Base-by-base conservation (phyloP, 2,888 invertebrate species). In the Lingula anatina region DNA sequence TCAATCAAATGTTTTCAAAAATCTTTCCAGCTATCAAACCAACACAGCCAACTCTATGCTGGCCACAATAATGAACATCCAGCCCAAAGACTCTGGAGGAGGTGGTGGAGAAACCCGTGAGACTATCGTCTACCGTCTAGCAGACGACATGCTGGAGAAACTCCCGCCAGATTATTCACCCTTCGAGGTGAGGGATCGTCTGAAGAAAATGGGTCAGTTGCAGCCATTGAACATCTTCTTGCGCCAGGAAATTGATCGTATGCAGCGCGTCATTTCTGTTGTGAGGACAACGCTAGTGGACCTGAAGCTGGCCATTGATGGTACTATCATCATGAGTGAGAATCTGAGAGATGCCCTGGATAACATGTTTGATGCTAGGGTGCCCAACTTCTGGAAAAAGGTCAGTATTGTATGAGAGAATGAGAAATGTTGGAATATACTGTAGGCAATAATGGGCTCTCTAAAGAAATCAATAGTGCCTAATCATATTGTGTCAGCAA, bases 281-380 rank as follows among this genome's bases (percentile, higher is more conserved):
- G 92, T 93, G 0, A 81, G 86, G 45, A 83, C 83, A 1, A 94
- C 93, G 5, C 79, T 96, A 43, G 85, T 85, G 47, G 91, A 96
- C 78, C 81, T 96, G 44, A 92, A 93, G 75, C 81, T 95, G 55
- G 96, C 96, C 15, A 95, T 96, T 56, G 95, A 96, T 68, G 96
- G 96, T 28, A 95, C 94, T 0, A 95, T 96, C 62, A 88, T 96
- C 25, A 96, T 96, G 95, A 94, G 92, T 68, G 90, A 92, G 70
- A 86, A 84, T 23, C 81, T 96, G 27, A 82, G 90, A 53, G 88
- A 89, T 61, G 89, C 93, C 0, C 79, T 96, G 31, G 94, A 96
- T 74, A 89, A 94, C 15, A 95, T 96, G 91, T 95, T 92, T 71
- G 95, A 96, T 74, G 95, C 95, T 2, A 83, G 93, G 54, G 90